A percentile compares a stretch with the other conserved stretches of the same genome.
Conservation (phyloP, 2,888 invertebrate genomes). For the Diachrysia chrysitis region DNA sequence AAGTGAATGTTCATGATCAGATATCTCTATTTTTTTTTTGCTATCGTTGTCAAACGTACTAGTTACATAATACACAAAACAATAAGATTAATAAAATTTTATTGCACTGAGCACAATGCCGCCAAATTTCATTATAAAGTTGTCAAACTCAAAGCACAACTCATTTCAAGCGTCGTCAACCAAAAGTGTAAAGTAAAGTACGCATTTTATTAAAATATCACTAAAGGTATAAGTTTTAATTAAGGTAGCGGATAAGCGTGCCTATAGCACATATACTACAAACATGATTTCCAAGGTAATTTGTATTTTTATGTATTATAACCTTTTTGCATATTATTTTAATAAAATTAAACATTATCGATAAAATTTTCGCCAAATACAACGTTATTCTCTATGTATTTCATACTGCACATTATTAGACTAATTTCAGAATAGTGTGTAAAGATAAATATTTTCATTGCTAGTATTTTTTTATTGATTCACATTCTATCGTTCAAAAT, state of each 20-base stretch:
- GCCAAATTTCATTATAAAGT: constrained; percentile 46
- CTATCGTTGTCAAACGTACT: not conserved
- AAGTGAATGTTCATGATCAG: not conserved
- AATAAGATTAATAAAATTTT: constrained; percentile 28
- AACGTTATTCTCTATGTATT: too few species aligned
- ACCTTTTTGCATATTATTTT: too few species aligned
- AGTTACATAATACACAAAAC: constrained; percentile 6
- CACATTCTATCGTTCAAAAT: too few species aligned
- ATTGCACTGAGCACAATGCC: constrained; percentile 32
- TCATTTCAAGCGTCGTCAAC: constrained; percentile 32
- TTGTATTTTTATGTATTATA: too few species aligned
- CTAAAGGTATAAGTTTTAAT: constrained; percentile 40
- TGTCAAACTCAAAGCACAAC: constrained; percentile 49
- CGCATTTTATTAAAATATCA: constrained; percentile 42
- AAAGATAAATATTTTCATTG: too few species aligned
- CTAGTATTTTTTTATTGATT: too few species aligned
- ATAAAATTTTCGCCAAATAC: too few species aligned
- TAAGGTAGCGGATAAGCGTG: constrained; percentile 7
- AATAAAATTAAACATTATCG: too few species aligned
- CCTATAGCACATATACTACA: too few species aligned
- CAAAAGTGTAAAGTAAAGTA: constrained; percentile 42
- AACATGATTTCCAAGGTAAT: too few species aligned
- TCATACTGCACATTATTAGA: too few species aligned
- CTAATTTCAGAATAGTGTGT: too few species aligned
- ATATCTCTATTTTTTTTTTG: not conserved